These are phyloP conservation scores for Brachypteracias leptosomus DNA, from an alignment of 2,113 vertebrate species.

Conservation along the genomic window DNA sequence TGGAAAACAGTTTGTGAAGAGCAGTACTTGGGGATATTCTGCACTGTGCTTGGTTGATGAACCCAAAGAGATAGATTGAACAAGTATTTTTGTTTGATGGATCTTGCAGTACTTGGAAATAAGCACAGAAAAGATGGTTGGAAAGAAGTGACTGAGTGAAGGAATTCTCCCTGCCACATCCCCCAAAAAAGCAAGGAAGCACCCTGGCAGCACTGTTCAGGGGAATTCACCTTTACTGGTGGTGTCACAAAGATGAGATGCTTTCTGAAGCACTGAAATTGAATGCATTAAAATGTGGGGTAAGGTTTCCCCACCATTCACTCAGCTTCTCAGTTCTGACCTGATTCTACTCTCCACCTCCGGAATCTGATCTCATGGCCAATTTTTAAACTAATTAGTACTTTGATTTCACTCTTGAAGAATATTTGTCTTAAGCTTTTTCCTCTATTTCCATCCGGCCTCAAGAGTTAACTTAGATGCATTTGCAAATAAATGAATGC, in stretches of 20 bases:
- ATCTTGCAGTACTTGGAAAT: not conserved
- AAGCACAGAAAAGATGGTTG: not conserved
- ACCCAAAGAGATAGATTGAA: not conserved
- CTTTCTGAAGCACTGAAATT: not conserved
- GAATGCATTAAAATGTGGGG: not conserved
- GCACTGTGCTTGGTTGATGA: not conserved
- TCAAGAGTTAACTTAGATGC: not conserved
- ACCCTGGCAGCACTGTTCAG: not conserved
- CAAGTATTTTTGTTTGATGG: not conserved
- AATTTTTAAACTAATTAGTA: not conserved
- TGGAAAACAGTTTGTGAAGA: not conserved
- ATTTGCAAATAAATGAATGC: not conserved
- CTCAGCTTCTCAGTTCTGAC: not conserved
- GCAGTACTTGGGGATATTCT: not conserved
- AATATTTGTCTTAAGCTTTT: not conserved
- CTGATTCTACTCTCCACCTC: not conserved
- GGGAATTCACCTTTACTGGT: too few species aligned
- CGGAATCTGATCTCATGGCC: not conserved
- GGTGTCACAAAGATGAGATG: not conserved
- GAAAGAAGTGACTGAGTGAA: not conserved
- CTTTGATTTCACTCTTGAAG: not conserved
- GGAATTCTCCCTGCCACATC: not conserved
- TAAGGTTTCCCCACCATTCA: not conserved
- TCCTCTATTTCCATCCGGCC: not conserved
- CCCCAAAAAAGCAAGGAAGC: too few species aligned